Base-by-base conservation (phyloP, 2,113 vertebrate species). In the Catagonus wagneri region DNA sequence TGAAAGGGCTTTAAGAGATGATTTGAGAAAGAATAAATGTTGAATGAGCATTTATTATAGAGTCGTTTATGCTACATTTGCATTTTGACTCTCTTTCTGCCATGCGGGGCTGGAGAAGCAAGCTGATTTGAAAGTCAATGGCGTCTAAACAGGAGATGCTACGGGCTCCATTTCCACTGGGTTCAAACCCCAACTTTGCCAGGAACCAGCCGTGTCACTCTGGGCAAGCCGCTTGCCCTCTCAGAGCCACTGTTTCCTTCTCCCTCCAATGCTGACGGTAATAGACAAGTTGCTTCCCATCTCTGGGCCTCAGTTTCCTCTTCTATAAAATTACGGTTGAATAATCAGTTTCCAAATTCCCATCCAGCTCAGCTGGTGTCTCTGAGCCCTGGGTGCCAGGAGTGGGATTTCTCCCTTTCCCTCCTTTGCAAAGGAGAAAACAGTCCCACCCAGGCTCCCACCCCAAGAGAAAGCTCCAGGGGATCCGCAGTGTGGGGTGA, bases 1-100 rank as follows among this genome's bases (percentile, higher is more conserved):
- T 99, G 99, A 99, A 99, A 99, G 98, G 98, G 98, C 99, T 99
- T 99, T 99, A 99, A 99, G 99, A 99, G 98, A 99, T 99, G 98
- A 99, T 99, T 99, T 98, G 99, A 99, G 98, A 98, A 99, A 99
- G 98, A 99, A 98, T 98, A 98, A 98, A 99, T 99, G 99, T 99
- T 99, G 98, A 99, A 99, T 98, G 98, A 99, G 98, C 98, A 98
- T 98, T 98, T 99, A 99, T 98, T 98, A 98, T 97, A 98, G 98
- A 98, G 97, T 97, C 98, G 39, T 99, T 99, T 98, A 98, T 98
- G 98, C 98, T 96, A 93, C 97, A 98, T 99, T 99, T 99, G 98
- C 98, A 98, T 99, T 98, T 98, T 97, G 97, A 98, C 98, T 98
- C 97, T 96, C 63, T 98, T 98, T 98, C 97, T 98, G 98, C 98